Evolutionary conservation across 1,140 invertebrate species (phyloP).

Genomic region (Sycobia sp.): DNA sequence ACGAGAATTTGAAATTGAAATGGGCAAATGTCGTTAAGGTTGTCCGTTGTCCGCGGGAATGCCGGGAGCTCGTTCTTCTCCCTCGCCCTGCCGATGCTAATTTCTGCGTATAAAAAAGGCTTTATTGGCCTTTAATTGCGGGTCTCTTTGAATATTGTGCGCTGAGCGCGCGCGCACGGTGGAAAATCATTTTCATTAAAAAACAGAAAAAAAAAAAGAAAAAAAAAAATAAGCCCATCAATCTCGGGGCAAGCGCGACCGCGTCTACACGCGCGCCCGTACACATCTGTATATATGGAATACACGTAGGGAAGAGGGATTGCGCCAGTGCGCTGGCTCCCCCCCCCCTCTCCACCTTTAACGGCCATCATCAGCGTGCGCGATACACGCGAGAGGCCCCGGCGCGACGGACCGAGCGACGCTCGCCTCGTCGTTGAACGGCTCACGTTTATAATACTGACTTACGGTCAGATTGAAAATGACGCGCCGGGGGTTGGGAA

Average conservation of each 20-base stretch:
- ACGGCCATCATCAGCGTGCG: not conserved
- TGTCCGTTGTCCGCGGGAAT: not conserved
- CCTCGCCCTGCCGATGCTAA: slow-evolving; percentile 1
- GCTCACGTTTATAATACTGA: slow-evolving; percentile 7
- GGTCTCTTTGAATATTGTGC: slow-evolving; percentile 25
- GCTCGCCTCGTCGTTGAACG: not conserved
- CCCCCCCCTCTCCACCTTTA: not conserved
- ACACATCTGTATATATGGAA: no score
- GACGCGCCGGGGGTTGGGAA: slow-evolving; percentile 31
- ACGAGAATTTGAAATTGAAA: slow-evolving; percentile 36
- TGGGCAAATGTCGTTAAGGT: slow-evolving; percentile 31
- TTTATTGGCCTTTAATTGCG: slow-evolving; percentile 33
- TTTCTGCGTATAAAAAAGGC: slow-evolving; percentile 11
- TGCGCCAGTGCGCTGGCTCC: not conserved
- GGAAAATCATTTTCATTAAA: slow-evolving; percentile 33
- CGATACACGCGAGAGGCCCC: no score
- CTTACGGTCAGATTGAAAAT: slow-evolving; percentile 25
- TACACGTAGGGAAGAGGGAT: slow-evolving; percentile 13
- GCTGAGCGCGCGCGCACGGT: not conserved
- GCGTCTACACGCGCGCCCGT: not conserved
- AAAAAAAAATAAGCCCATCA: slow-evolving; percentile 31
- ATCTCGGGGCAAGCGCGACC: not conserved
- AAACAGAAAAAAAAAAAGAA: no score
- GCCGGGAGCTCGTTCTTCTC: slow-evolving; percentile 3
- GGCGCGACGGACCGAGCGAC: no score